phyloP scores from a whole-genome alignment of 1,140 invertebrate genomes.

The Dreissena polymorpha region DNA sequence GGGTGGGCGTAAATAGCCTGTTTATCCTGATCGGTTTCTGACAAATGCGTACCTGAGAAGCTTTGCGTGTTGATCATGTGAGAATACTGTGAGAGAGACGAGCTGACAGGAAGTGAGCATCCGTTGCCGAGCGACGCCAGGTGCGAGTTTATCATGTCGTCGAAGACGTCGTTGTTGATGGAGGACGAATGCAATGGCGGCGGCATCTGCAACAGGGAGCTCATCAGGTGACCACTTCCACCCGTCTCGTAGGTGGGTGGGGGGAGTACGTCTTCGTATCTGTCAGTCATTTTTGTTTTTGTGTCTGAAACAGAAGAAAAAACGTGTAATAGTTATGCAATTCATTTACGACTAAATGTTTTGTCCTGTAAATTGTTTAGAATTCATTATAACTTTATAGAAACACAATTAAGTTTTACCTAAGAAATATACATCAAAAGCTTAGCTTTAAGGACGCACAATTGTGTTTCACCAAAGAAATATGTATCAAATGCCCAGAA shows the following conservation, averaged over 20 bases:
- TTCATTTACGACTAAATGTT: not conserved
- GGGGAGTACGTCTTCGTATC: constrained; percentile 33
- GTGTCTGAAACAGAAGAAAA: not conserved
- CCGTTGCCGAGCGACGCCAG: constrained; percentile 21
- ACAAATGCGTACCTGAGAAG: constrained; percentile 50
- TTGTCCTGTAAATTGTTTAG: not conserved
- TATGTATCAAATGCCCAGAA: too few species aligned
- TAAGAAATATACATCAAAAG: not conserved
- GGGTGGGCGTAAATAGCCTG: constrained; percentile 86
- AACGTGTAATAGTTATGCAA: not conserved
- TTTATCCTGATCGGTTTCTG: constrained; percentile 32
- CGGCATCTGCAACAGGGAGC: constrained; percentile 10
- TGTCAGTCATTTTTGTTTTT: constrained; percentile 38
- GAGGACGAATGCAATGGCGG: not conserved
- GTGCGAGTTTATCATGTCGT: constrained; percentile 32
- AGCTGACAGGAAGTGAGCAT: constrained; percentile 13
- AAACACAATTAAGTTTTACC: not conserved
- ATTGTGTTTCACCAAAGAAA: too few species aligned
- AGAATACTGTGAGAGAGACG: constrained; percentile 24
- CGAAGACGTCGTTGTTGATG: constrained; percentile 5
- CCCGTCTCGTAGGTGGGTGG: constrained; percentile 33
- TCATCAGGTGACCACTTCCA: constrained; percentile 16
- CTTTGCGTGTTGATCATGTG: not conserved
- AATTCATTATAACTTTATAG: not conserved
- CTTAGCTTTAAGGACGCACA: too few species aligned